Evolutionary conservation across 1,140 invertebrate species (phyloP), one percentile per base, ranked within the genome.

Genomic region (Drosophila willistoni): DNA sequence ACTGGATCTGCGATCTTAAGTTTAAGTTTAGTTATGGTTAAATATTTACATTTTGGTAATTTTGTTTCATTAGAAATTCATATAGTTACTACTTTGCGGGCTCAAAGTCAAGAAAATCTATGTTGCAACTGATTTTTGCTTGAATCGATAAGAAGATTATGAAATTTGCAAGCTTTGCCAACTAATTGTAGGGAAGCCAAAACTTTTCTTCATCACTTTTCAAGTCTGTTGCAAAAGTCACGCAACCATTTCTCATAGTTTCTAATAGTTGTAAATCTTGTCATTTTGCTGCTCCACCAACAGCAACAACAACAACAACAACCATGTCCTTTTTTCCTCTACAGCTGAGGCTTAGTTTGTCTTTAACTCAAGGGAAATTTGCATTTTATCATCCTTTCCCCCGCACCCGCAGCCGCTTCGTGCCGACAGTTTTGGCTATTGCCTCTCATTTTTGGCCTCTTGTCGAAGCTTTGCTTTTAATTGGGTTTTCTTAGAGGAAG

Each of bases 321-420:
- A 25, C 44, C n/a, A 29, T 51, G 3, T 7, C 25, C 41, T 19
- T 17, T 17, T 14, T n/a, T 1, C 12, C 33, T 42, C 19, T 2
- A 9, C 14, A 12, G 51, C 34, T 19, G 41, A 39, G 60, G 56
- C 57, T 62, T 64, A 41, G 61, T 62, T 22, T 54, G 64, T 57
- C 61, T 39, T 60, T 62, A 83, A 60, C 84, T 89, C 84, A 55
- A 69, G 84, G 84, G 84, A 89, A 89, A 89, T 89, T 89, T 89
- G 80, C 84, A 89, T 89, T 90, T 89, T 89, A 89, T 89, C 80
- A 89, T 89, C 77, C 66, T 51, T 51, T 7, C 9, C 44, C 17
- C 9, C 4, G 7, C 17, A 17, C 14, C 3, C 10, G 14, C 44
- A 22, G 1, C 17, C 36, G 10, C 10, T 39, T 13, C 3, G 2